These are phyloP conservation scores for Margarornis squamiger DNA, from an alignment of 2,797 vertebrate genomes.

Conservation along the genomic window DNA sequence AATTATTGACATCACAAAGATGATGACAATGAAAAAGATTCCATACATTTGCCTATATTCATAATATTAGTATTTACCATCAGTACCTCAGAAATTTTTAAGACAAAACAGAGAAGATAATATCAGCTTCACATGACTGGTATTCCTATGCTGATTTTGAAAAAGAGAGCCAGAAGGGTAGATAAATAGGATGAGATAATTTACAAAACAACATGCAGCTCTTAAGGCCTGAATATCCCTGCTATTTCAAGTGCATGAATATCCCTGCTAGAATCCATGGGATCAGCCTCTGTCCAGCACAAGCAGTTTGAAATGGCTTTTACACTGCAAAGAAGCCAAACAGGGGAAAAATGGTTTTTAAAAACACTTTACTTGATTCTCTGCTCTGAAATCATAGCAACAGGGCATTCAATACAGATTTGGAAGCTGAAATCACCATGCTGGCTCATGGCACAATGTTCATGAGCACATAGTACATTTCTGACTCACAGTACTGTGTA, in stretches of 20 bases:
- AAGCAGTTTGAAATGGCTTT: neutral
- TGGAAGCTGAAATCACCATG: neutral
- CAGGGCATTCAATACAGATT: neutral
- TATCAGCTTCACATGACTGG: neutral
- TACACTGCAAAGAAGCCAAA: neutral
- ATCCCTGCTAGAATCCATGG: neutral
- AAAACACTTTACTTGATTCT: neutral
- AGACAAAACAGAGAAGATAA: neutral
- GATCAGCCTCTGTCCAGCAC: neutral
- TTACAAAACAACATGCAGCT: neutral
- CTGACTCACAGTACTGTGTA: neutral
- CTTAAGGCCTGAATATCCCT: neutral
- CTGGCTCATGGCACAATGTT: neutral
- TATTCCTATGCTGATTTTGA: neutral
- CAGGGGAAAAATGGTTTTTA: neutral
- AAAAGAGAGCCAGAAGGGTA: neutral
- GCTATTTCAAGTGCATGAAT: neutral
- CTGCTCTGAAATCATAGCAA: neutral
- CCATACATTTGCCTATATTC: neutral
- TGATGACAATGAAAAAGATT: neutral
- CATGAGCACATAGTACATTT: neutral
- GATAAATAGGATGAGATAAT: neutral
- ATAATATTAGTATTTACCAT: neutral
- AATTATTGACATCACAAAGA: neutral
- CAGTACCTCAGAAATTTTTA: neutral